phyloP scores from a whole-genome alignment of 2,888 invertebrate genomes.

The Lomographa bimaculata region DNA sequence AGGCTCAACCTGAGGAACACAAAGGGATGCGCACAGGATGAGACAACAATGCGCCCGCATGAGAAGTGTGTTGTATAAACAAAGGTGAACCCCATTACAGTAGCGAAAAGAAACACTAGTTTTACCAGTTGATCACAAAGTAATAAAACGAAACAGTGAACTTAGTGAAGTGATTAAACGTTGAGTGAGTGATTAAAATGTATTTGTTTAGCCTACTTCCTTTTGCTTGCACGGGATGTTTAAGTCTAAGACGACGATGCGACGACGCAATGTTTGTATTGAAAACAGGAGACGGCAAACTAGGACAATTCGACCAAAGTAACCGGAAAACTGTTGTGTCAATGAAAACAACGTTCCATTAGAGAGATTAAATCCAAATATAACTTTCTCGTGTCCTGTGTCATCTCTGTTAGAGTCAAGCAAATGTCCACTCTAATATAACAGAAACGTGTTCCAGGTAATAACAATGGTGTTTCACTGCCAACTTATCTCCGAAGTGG shows the following conservation, averaged over 20 bases:
- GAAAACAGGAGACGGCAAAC: slow-evolving; percentile 57
- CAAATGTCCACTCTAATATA: slow-evolving; percentile 22
- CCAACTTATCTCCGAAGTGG: slow-evolving; percentile 18
- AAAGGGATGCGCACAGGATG: slow-evolving; percentile 50
- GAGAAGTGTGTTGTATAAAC: slow-evolving; percentile 49
- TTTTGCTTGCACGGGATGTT: slow-evolving; percentile 66
- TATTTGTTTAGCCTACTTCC: slow-evolving; percentile 66
- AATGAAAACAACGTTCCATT: slow-evolving; percentile 55
- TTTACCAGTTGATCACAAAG: slow-evolving; percentile 32
- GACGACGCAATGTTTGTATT: slow-evolving; percentile 62
- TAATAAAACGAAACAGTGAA: slow-evolving; percentile 41
- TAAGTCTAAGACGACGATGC: slow-evolving; percentile 50
- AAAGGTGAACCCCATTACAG: slow-evolving; percentile 46
- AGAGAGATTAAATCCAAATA: slow-evolving; percentile 41
- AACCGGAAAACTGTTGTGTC: slow-evolving; percentile 39
- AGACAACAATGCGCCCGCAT: slow-evolving; percentile 69
- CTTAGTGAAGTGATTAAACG: slow-evolving; percentile 50
- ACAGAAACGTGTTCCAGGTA: slow-evolving; percentile 21
- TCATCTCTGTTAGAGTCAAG: slow-evolving; percentile 17
- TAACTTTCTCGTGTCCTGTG: slow-evolving; percentile 27
- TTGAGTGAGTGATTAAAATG: slow-evolving; percentile 44
- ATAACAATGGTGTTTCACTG: slow-evolving; percentile 31
- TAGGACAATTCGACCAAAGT: slow-evolving; percentile 53
- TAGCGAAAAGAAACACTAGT: slow-evolving; percentile 35
- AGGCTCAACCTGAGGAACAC: slow-evolving; percentile 41